phyloP scores from a whole-genome alignment of 2,888 invertebrate species.

The Ennomos quercinarius region DNA sequence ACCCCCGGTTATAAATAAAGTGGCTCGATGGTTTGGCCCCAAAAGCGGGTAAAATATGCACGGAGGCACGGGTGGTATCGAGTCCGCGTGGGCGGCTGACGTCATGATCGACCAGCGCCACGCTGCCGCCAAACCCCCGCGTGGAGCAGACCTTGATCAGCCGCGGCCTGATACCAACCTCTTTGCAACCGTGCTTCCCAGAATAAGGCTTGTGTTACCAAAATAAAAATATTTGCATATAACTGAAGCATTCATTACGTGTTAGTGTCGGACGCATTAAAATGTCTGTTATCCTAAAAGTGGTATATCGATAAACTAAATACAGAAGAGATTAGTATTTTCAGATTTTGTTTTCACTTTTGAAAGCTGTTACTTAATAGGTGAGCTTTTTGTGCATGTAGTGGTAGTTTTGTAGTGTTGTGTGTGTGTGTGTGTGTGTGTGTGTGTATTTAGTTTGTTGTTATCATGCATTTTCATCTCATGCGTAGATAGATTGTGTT shows the following conservation, averaged over 20 bases:
- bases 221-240: neutral
- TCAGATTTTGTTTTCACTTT: slow-evolving; percentile 11
- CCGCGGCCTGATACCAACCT: slow-evolving; percentile 54
- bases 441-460: slow-evolving; percentile 9
- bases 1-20: slow-evolving; percentile 53
- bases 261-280: too few species aligned
- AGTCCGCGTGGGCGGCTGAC: slow-evolving; percentile 60
- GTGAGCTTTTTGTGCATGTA: slow-evolving; percentile 44
- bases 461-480: slow-evolving; percentile 11
- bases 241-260: too few species aligned
- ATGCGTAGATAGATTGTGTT: slow-evolving; percentile 12
- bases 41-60: slow-evolving; percentile 75
- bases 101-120: slow-evolving; percentile 73
- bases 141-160: slow-evolving; percentile 62
- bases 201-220: slow-evolving; percentile 23
- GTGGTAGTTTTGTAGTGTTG: slow-evolving; percentile 5
- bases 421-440: slow-evolving; percentile 11
- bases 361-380: slow-evolving; percentile 42
- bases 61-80: slow-evolving; percentile 54
- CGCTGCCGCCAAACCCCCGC: slow-evolving; percentile 65
- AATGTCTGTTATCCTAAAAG: neutral
- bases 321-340: slow-evolving; percentile 1
- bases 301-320: neutral
- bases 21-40: slow-evolving; percentile 59
- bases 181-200: slow-evolving; percentile 32